A percentile compares a stretch with the other conserved stretches of the same genome.
Evolutionary conservation across 2,888 invertebrate species (phyloP).

Genomic region (Melinaea menophilus): DNA sequence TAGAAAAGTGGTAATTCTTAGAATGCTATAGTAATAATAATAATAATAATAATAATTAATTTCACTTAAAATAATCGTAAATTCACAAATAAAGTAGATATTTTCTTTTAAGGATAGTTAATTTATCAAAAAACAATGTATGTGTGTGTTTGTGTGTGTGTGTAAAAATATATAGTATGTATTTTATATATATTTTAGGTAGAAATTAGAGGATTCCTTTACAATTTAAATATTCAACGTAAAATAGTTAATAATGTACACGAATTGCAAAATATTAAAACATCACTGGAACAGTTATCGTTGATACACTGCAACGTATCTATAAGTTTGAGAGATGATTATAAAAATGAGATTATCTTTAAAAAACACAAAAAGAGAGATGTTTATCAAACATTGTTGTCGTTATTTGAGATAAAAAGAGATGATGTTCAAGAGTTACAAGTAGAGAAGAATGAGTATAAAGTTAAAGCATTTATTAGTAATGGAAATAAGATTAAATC

Average conservation of each 20-base stretch:
- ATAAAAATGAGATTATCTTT: conserved; percentile 76
- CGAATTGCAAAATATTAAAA: conserved; percentile 79
- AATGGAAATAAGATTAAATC: conserved; percentile 42
- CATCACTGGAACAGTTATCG: conserved; percentile 79
- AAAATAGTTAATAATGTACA: conserved; percentile 70
- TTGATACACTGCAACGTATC: conserved; percentile 81
- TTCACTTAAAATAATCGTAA: no score
- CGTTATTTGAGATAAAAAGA: conserved; percentile 52
- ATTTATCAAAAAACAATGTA: no score
- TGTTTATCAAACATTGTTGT: conserved; percentile 71
- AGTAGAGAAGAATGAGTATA: conserved; percentile 66
- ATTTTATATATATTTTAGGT: conserved; percentile 53
- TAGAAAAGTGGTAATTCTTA: no score
- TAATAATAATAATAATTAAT: no score
- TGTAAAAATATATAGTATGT: no score
- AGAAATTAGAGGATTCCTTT: conserved; percentile 81
- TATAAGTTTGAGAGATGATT: conserved; percentile 83
- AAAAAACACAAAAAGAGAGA: conserved; percentile 77
- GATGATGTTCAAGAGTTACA: conserved; percentile 57
- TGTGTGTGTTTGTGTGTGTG: no score
- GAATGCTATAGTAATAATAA: no score
- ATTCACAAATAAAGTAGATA: no score
- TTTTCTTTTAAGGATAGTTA: no score
- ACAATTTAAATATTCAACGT: conserved; percentile 80
- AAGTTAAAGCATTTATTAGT: conserved; percentile 77